phyloP scores from a whole-genome alignment of 2,113 vertebrate species.

The Microtus montanus region DNA sequence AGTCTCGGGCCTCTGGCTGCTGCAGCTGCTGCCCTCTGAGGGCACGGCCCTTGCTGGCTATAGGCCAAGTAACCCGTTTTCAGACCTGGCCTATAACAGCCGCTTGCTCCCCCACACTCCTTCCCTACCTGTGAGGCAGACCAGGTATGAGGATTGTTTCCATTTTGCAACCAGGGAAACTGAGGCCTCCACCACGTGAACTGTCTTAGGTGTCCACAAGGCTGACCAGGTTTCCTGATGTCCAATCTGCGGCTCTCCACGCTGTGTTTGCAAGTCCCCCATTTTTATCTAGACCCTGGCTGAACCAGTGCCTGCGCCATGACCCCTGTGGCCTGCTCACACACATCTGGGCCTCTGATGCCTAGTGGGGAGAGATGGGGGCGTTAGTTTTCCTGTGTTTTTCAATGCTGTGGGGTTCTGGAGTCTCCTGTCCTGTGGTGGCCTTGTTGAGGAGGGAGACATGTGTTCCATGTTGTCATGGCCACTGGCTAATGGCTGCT shows the following conservation, averaged over 20 bases:
- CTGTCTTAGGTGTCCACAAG: neutral
- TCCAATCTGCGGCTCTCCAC: accelerated
- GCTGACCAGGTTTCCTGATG: neutral
- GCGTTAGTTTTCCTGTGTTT: too few relatives aligned
- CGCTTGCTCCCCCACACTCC: neutral
- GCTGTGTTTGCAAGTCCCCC: accelerated
- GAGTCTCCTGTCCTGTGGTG: neutral
- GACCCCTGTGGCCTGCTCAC: neutral
- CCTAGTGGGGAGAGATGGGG: neutral
- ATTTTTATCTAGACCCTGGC: neutral
- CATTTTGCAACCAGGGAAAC: neutral
- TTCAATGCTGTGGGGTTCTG: neutral
- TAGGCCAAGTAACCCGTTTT: neutral
- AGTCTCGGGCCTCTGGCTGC: neutral
- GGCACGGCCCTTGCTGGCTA: neutral
- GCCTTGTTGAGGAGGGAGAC: neutral
- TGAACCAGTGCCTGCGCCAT: neutral
- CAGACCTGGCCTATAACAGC: neutral
- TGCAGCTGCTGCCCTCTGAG: neutral
- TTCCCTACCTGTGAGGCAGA: neutral
- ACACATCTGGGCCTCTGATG: neutral
- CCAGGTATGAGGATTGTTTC: neutral
- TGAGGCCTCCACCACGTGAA: neutral
- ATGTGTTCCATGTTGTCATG: neutral
- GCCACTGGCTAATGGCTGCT: neutral